These are phyloP conservation scores for Rotaria sp. DNA, from an alignment of 2,888 invertebrate species.

Conservation along the genomic window DNA sequence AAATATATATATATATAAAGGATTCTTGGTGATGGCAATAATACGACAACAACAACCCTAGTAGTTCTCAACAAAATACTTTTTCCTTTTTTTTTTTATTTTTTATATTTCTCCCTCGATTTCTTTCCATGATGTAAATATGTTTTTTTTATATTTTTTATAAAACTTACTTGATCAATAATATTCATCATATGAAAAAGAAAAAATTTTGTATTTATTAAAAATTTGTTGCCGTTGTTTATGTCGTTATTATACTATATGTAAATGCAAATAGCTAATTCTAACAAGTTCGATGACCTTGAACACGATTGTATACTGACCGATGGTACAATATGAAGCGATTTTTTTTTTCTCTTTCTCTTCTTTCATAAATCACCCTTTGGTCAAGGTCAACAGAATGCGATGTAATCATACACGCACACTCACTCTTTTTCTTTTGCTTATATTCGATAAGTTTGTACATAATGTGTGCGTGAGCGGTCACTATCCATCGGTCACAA, in stretches of 20 bases:
- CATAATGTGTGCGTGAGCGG: neutral
- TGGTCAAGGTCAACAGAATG: neutral
- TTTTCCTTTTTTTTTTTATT: neutral
- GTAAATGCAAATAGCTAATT: neutral
- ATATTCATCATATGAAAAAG: neutral
- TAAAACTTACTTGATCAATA: slow-evolving; percentile 4
- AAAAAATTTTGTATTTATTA: neutral
- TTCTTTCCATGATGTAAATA: neutral
- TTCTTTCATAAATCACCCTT: neutral
- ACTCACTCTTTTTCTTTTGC: neutral
- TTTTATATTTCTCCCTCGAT: neutral
- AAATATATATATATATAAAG: neutral
- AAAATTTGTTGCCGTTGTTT: neutral
- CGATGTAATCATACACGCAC: neutral
- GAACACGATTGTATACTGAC: neutral
- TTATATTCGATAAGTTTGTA: neutral
- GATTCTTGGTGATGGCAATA: neutral
- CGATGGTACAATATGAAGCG: slow-evolving; percentile 7
- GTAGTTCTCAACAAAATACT: neutral
- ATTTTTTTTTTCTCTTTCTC: neutral
- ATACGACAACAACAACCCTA: neutral
- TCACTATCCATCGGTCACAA: slow-evolving; percentile 7
- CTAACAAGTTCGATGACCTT: slow-evolving; percentile 4
- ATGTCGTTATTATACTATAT: neutral
- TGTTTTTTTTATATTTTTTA: neutral